Evolutionary conservation across 2,888 invertebrate genomes (phyloP).

Genomic region (Drosophila yooni): DNA sequence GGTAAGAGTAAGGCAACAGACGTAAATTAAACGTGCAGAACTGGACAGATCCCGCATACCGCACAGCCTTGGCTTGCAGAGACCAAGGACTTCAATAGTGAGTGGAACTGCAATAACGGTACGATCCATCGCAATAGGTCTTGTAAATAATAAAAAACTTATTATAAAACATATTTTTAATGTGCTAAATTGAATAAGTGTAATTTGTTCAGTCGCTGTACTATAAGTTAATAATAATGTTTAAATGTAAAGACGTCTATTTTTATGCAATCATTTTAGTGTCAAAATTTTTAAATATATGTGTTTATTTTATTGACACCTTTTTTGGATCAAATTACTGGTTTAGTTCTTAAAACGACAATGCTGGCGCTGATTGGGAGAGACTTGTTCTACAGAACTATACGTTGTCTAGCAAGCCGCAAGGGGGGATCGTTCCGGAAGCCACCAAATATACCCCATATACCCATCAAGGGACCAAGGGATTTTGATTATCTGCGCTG

Average conservation of each 20-base stretch:
- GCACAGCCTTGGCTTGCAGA: conserved; percentile 40
- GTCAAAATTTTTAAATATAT: neutral
- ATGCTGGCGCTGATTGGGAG: conserved; percentile 6
- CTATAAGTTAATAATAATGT: neutral
- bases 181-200: neutral
- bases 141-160: neutral
- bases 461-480: conserved; percentile 53
- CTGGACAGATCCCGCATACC: conserved; percentile 24
- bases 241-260: neutral
- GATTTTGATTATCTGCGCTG: conserved; percentile 52
- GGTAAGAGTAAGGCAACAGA: neutral
- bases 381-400: neutral
- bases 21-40: neutral
- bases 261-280: neutral
- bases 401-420: conserved; percentile 23
- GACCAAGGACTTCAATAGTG: conserved; percentile 36
- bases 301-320: neutral
- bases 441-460: conserved; percentile 17
- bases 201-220: neutral
- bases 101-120: conserved; percentile 37
- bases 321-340: neutral
- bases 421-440: conserved; percentile 27
- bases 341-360: neutral
- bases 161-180: neutral
- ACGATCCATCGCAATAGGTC: conserved; percentile 27